Conservation (phyloP, 2,113 vertebrate genomes). For the Epinephelus cyanopodus region DNA sequence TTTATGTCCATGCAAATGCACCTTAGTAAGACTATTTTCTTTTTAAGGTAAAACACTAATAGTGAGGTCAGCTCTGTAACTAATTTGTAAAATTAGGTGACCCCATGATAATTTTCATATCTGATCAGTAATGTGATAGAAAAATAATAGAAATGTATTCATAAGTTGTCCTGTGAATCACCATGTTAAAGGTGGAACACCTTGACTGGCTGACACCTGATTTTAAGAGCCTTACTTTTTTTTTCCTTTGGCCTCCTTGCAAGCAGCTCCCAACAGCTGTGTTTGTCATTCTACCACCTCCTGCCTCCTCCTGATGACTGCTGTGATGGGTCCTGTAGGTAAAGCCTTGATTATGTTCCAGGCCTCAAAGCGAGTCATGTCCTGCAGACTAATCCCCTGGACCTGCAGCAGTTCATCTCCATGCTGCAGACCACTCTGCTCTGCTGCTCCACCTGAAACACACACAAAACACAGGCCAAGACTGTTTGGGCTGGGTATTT, state of each 20-base stretch:
- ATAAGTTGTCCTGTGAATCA: background rate
- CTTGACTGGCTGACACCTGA: background rate
- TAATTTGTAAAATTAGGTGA: too few relatives aligned
- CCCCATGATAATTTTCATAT: background rate
- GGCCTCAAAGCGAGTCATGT: constrained; percentile 93
- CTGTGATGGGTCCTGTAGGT: constrained; percentile 86
- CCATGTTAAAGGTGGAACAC: background rate
- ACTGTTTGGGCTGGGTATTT: background rate
- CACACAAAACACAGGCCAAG: constrained; percentile 14
- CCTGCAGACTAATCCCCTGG: constrained; percentile 84
- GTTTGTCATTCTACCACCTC: constrained; percentile 10
- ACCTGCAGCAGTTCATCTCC: constrained; percentile 92
- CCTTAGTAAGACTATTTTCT: too few relatives aligned
- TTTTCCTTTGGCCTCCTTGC: background rate
- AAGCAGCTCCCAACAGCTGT: background rate
- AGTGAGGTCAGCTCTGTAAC: too few relatives aligned
- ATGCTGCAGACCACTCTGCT: constrained; percentile 85
- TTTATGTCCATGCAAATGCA: too few relatives aligned
- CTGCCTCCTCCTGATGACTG: constrained; percentile 82
- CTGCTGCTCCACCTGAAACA: constrained; percentile 84
- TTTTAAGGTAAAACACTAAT: too few relatives aligned
- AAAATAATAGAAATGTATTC: constrained; percentile 1
- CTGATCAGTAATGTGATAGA: background rate
- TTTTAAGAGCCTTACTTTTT: background rate
- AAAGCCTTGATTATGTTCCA: constrained; percentile 93